These are phyloP conservation scores for Chymomyza procnemis DNA, from an alignment of 2,888 invertebrate genomes.

Conservation along the genomic window DNA sequence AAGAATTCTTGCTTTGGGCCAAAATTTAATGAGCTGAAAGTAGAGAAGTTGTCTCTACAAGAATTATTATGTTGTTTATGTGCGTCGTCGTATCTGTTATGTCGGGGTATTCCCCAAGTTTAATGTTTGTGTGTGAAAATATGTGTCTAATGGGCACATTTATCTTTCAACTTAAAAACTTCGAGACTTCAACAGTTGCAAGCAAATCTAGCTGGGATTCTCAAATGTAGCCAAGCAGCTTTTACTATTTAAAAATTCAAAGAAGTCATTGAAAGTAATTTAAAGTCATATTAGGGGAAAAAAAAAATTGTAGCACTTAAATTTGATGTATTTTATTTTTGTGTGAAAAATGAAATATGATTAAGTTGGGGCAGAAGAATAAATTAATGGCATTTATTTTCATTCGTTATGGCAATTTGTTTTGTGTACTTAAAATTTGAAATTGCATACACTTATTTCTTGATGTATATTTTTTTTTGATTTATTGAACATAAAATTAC, in stretches of 20 bases:
- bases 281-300: not conserved
- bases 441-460: not conserved
- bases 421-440: not conserved
- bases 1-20: not conserved
- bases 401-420: not conserved
- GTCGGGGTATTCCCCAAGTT: conserved; percentile 26
- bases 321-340: not conserved
- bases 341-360: not conserved
- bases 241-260: not conserved
- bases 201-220: not conserved
- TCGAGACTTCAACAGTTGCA: not conserved
- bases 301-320: not conserved
- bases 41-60: conserved; percentile 27
- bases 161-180: conserved; percentile 15
- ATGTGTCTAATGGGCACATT: conserved; percentile 39
- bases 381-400: not conserved
- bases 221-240: not conserved
- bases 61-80: conserved; percentile 11
- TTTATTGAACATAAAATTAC: not conserved
- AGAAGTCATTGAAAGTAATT: not conserved
- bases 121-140: conserved; percentile 20
- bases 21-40: conserved; percentile 35
- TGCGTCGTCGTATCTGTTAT: not conserved
- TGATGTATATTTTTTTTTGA: not conserved
- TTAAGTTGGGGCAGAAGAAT: not conserved